A percentile compares a stretch with the other conserved stretches of the same genome.
phyloP scores from a whole-genome alignment of 2,113 vertebrate genomes.

The Sylvietta virens region DNA sequence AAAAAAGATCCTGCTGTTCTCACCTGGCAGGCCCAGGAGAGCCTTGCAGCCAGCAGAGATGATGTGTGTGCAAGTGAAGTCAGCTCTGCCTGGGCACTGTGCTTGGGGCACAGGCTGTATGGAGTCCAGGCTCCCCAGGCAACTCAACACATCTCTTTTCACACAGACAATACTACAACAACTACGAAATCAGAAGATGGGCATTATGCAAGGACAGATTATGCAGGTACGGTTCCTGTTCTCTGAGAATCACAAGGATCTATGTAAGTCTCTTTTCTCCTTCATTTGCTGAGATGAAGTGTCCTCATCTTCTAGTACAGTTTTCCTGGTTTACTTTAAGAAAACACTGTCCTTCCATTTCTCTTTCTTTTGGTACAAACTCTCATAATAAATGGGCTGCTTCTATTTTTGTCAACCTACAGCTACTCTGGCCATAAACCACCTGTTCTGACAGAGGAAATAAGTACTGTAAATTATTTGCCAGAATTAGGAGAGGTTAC shows the following conservation, averaged over 20 bases:
- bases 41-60: background rate
- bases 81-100: background rate
- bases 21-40: background rate
- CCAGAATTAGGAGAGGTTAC: slow-evolving; percentile 13
- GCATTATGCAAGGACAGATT: slow-evolving; percentile 90
- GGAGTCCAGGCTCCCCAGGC: background rate
- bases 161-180: slow-evolving; percentile 84
- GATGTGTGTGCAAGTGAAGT: background rate
- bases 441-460: slow-evolving; percentile 38
- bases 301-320: background rate
- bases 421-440: background rate
- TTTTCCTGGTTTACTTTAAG: background rate
- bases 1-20: background rate
- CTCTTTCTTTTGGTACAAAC: background rate
- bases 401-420: background rate
- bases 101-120: background rate
- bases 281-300: background rate
- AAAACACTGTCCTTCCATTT: background rate
- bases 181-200: slow-evolving; percentile 90
- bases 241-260: background rate
- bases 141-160: slow-evolving; percentile 31
- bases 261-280: background rate
- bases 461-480: slow-evolving; percentile 48
- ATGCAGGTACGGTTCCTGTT: slow-evolving; percentile 77
- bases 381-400: background rate